Evolutionary conservation across 1,140 invertebrate genomes (phyloP).

Genomic region (Philopotamus ludificatus): DNA sequence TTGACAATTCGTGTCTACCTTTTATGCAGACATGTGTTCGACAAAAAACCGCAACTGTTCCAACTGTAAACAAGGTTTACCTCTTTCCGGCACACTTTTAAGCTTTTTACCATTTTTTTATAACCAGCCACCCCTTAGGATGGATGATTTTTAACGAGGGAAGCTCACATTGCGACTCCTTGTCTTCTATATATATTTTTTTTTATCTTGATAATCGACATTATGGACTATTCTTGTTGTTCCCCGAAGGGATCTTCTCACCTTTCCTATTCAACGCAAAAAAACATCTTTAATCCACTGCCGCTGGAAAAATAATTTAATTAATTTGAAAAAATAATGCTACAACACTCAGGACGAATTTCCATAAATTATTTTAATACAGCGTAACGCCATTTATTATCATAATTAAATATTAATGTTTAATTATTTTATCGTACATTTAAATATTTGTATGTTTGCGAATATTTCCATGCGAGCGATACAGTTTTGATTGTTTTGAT

Average conservation of each 20-base stretch:
- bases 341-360: no score
- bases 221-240: background rate
- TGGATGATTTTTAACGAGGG: constrained; percentile 47
- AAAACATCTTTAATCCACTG: background rate
- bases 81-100: constrained; percentile 30
- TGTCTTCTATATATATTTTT: no score
- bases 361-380: no score
- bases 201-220: constrained; percentile 6
- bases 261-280: background rate
- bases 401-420: no score
- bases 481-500: no score
- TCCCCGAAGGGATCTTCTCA: background rate
- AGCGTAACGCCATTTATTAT: no score
- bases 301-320: background rate
- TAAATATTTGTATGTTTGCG: no score
- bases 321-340: no score
- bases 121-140: constrained; percentile 52
- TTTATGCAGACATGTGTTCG: constrained; percentile 13
- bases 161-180: background rate
- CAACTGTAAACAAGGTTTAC: constrained; percentile 35
- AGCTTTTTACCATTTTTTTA: constrained; percentile 25
- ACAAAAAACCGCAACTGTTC: constrained; percentile 24
- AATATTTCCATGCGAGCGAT: no score
- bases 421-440: no score
- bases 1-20: background rate